These are phyloP conservation scores for Thinocorus orbignyianus DNA, from an alignment of 2,113 vertebrate genomes.

Conservation along the genomic window DNA sequence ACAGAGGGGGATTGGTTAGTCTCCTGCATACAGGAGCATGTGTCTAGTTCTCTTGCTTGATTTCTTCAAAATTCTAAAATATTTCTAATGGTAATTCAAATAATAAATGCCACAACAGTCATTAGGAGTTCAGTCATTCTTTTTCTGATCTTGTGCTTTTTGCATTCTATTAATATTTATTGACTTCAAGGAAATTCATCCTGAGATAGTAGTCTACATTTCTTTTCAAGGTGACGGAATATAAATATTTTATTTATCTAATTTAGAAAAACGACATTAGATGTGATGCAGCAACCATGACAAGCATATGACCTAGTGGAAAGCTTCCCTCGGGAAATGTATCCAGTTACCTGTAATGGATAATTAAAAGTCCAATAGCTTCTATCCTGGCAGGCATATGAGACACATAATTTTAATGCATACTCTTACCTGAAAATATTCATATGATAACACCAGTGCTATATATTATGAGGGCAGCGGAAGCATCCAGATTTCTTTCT, in stretches of 20 bases:
- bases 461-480: neutral
- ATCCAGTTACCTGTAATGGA: conserved; percentile 15
- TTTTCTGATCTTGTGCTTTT: conserved; percentile 49
- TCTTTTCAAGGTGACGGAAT: conserved; percentile 61
- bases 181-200: conserved; percentile 45
- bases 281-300: conserved; percentile 26
- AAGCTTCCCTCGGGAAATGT: conserved; percentile 9
- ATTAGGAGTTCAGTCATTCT: conserved; percentile 39
- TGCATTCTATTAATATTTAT: conserved; percentile 72
- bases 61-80: conserved; percentile 47
- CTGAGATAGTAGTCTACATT: conserved; percentile 18
- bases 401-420: conserved; percentile 10
- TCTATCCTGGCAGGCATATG: conserved; percentile 24
- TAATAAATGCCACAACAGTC: conserved; percentile 59
- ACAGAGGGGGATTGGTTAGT: conserved; percentile 31
- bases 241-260: conserved; percentile 68
- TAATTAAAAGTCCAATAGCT: conserved; percentile 38
- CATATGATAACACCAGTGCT: neutral
- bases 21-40: conserved; percentile 22
- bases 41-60: conserved; percentile 35
- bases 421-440: neutral
- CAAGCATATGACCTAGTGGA: conserved; percentile 32
- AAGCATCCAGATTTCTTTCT: neutral
- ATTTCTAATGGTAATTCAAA: conserved; percentile 68
- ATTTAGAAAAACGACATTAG: conserved; percentile 31